phyloP scores from a whole-genome alignment of 1,140 invertebrate genomes.

The Dreissena rostriformis region DNA sequence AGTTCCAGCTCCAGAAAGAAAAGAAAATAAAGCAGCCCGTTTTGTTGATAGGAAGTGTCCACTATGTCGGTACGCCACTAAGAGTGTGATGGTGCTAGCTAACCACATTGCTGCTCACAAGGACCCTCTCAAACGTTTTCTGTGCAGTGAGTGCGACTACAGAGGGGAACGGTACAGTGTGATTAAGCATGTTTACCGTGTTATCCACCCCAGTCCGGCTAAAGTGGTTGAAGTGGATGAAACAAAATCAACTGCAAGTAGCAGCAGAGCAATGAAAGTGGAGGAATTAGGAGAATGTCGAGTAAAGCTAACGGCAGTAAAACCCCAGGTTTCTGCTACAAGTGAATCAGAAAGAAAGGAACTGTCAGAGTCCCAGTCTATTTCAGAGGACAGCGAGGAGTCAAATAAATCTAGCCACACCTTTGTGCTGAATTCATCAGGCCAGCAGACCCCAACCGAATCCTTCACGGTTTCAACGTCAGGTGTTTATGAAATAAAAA shows the following conservation, averaged over 20 bases:
- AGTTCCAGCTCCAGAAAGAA: neutral
- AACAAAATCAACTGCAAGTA: neutral
- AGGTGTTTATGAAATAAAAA: slow-evolving; percentile 27
- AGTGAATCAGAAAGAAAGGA: neutral
- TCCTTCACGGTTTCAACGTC: neutral
- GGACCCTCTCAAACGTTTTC: slow-evolving; percentile 35
- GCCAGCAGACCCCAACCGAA: neutral
- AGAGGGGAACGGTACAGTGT: slow-evolving; percentile 35
- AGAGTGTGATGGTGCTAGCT: neutral
- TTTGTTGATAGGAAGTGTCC: slow-evolving; percentile 12
- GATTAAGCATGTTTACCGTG: slow-evolving; percentile 42
- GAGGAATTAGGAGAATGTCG: neutral
- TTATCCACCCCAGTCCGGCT: slow-evolving; percentile 8
- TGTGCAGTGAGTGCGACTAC: slow-evolving; percentile 39
- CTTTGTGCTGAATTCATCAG: neutral
- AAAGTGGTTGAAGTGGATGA: neutral
- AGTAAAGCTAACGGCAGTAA: neutral
- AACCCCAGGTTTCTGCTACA: neutral
- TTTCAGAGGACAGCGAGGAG: neutral
- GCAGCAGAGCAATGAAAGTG: neutral
- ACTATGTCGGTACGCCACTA: slow-evolving; percentile 34
- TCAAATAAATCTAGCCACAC: neutral
- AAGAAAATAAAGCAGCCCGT: neutral
- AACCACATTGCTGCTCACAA: slow-evolving; percentile 29
- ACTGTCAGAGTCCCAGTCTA: neutral